Evolutionary conservation across 2,797 vertebrate genomes (phyloP).

Genomic region (Peromyscus attwateri): DNA sequence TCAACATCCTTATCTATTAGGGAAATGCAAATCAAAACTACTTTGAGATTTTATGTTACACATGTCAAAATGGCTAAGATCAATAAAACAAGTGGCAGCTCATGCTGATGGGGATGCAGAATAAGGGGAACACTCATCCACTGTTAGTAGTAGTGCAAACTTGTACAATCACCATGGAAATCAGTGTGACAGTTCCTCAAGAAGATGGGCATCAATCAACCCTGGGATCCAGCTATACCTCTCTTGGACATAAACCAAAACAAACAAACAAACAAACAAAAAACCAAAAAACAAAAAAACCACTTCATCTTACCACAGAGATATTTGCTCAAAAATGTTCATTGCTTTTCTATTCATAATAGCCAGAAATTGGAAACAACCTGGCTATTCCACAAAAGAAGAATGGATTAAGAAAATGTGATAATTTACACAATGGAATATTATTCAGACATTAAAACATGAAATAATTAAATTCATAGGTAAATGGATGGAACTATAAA

Average conservation of each 20-base stretch:
- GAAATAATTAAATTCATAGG: not conserved
- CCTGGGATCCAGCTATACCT: not conserved
- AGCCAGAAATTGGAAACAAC: not conserved
- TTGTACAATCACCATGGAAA: not conserved
- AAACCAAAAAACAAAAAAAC: too few species aligned
- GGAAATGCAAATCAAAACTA: not conserved
- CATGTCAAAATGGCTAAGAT: not conserved
- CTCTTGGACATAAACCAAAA: not conserved
- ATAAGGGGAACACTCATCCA: not conserved
- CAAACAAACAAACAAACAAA: too few species aligned
- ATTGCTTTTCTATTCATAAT: not conserved
- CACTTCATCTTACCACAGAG: not conserved
- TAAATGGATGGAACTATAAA: not conserved
- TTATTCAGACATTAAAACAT: not conserved
- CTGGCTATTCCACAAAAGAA: not conserved
- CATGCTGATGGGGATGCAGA: not conserved
- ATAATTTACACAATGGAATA: not conserved
- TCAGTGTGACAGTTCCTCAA: not conserved
- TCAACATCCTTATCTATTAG: not conserved
- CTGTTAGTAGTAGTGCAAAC: too few species aligned
- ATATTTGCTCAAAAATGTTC: not conserved
- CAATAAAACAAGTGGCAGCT: not conserved
- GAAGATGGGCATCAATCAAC: not conserved
- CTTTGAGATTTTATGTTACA: not conserved
- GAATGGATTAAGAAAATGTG: not conserved